Base-by-base conservation (phyloP, 2,888 invertebrate species). In the Teinopalpus imperialis region DNA sequence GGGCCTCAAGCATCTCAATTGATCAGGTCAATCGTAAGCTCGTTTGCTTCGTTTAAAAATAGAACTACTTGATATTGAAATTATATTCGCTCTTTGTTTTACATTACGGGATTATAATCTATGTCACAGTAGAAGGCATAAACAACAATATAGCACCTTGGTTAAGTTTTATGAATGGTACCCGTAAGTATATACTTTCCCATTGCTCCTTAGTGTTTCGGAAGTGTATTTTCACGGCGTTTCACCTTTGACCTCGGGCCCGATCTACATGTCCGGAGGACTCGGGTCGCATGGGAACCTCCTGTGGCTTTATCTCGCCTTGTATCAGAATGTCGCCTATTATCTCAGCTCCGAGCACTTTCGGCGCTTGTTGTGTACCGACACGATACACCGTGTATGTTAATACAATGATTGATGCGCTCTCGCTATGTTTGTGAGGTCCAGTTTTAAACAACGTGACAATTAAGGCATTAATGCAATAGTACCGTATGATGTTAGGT, bases 271-370 rank as follows among this genome's bases (percentile, higher is more conserved):
- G 59, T 56, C 59, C 66, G 67, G 68, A 71, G 68, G 72, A 68
- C 66, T 68, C 70, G 69, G 73, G 68, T 69, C 63, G 68, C 82
- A 81, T 85, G 86, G 82, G 88, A 87, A 85, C 79, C 77, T 72
- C 70, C 73, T 68, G 62, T 54, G 50, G 59, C 62, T 70, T 86
- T 87, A 88, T 88, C 87, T 80, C 54, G 62, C 64, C 74, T 81
- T 85, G 88, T 88, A 88, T 88, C 87, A 70, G 69, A 74, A 73
- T 87, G 87, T 87, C 82, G 80, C 77, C 85, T 71, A 86, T 86
- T 87, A 88, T 88, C 88, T 87, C 67, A 62, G 70, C 70, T 76
- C 73, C 71, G 76, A 75, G 71, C 80, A 80, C 78, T 83, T 83
- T 81, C 73, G 78, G 75, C 69, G 75, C 81, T 80, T 83, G 86